phyloP scores from a whole-genome alignment of 2,797 vertebrate genomes.

The Sebastes cheni region DNA sequence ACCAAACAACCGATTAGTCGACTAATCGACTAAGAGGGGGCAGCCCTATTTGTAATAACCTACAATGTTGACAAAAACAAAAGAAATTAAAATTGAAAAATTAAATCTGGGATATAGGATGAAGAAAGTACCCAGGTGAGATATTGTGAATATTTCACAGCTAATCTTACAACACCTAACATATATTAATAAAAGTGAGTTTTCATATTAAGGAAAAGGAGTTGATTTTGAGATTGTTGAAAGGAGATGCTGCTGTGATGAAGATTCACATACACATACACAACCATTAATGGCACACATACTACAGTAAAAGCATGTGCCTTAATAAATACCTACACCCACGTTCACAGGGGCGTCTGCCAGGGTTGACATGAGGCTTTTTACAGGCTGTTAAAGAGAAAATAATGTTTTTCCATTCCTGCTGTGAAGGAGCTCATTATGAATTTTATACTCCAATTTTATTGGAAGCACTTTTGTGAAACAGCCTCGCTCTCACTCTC shows the following conservation, averaged over 20 bases:
- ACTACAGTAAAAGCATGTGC: neutral
- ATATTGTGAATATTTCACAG: neutral
- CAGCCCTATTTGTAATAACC: neutral
- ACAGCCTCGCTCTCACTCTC: conserved; percentile 26
- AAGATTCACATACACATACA: conserved; percentile 5
- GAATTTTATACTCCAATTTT: conserved; percentile 60
- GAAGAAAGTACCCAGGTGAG: neutral
- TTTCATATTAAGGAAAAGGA: neutral
- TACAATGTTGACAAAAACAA: neutral
- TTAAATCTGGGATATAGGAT: neutral
- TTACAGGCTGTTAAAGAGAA: conserved; percentile 47
- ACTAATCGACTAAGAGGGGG: neutral
- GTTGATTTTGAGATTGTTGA: neutral
- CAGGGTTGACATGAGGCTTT: conserved; percentile 40
- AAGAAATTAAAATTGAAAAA: neutral
- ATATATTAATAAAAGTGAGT: neutral
- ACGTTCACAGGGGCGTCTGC: conserved; percentile 30
- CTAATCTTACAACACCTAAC: neutral
- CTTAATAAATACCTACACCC: conserved; percentile 10
- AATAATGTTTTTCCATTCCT: conserved; percentile 60
- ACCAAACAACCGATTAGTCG: neutral
- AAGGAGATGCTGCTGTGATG: neutral
- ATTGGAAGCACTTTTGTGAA: conserved; percentile 53
- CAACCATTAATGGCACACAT: neutral
- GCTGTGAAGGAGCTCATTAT: conserved; percentile 68